phyloP scores from a whole-genome alignment of 92 coral and sea anemone genomes.

The Virgularia gustaviana region DNA sequence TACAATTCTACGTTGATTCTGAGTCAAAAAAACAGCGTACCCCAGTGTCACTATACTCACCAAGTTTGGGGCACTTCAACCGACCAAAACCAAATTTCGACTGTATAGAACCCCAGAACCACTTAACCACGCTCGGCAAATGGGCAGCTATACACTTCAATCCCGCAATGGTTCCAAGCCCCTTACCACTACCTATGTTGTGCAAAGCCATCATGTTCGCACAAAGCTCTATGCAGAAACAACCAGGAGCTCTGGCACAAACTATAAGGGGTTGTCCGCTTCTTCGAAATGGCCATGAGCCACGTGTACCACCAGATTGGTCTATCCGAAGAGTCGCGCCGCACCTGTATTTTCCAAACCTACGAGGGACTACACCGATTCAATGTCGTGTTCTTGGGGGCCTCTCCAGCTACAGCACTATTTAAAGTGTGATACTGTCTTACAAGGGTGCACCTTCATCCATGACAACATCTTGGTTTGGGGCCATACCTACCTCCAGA shows the following conservation, averaged over 20 bases:
- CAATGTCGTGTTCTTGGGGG: constrained; percentile 27
- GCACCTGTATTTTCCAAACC: constrained; percentile 13
- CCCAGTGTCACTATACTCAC: background rate
- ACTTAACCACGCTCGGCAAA: constrained; percentile 11
- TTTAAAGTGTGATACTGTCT: constrained; percentile 7
- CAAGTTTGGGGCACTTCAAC: background rate
- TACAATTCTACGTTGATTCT: constrained; percentile 1
- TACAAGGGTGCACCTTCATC: constrained; percentile 21
- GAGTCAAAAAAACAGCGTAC: constrained; percentile 3
- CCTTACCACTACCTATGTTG: constrained; percentile 25
- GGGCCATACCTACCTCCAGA: constrained; percentile 7
- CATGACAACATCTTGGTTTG: constrained; percentile 35
- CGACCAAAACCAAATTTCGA: constrained; percentile 10
- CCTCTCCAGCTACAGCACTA: too few species aligned
- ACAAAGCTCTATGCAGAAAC: constrained; percentile 28
- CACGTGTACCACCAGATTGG: constrained; percentile 24
- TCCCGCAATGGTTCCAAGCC: constrained; percentile 36
- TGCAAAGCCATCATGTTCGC: constrained; percentile 25
- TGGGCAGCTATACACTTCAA: constrained; percentile 23
- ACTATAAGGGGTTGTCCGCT: constrained; percentile 17
- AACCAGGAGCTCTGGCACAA: constrained; percentile 18
- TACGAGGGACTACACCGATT: constrained; percentile 27
- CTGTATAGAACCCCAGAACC: background rate
- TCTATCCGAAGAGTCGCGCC: constrained; percentile 8
- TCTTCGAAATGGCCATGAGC: constrained; percentile 15